These are phyloP conservation scores for Pachymerium ferrugineum DNA, from an alignment of 2,888 invertebrate species.

Conservation along the genomic window DNA sequence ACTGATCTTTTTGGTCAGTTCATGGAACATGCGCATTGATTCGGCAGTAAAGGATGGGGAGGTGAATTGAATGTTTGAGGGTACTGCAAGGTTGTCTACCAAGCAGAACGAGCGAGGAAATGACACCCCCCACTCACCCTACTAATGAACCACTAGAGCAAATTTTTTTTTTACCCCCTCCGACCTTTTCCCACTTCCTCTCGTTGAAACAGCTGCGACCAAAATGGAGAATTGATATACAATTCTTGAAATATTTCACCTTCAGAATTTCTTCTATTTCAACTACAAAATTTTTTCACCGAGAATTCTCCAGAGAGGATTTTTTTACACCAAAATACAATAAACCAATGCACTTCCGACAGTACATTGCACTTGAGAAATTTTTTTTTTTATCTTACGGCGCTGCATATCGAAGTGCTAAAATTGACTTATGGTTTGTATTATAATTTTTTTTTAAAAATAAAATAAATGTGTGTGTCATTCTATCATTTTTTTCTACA, in stretches of 20 bases:
- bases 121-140: background rate
- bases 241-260: background rate
- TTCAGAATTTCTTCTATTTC: no score
- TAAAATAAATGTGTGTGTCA: background rate
- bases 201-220: background rate
- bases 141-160: background rate
- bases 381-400: background rate
- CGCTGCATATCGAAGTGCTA: background rate
- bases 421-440: background rate
- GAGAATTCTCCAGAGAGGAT: no score
- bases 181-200: background rate
- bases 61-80: background rate
- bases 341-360: no score
- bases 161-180: background rate
- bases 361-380: no score
- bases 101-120: constrained; percentile 1
- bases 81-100: background rate
- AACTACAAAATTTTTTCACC: no score
- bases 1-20: background rate
- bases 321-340: no score
- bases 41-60: background rate
- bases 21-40: background rate
- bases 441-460: background rate
- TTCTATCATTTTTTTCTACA: background rate
- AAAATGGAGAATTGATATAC: background rate